Base-by-base conservation (phyloP, 2,113 vertebrate species). In the Oreochromis niloticus region DNA sequence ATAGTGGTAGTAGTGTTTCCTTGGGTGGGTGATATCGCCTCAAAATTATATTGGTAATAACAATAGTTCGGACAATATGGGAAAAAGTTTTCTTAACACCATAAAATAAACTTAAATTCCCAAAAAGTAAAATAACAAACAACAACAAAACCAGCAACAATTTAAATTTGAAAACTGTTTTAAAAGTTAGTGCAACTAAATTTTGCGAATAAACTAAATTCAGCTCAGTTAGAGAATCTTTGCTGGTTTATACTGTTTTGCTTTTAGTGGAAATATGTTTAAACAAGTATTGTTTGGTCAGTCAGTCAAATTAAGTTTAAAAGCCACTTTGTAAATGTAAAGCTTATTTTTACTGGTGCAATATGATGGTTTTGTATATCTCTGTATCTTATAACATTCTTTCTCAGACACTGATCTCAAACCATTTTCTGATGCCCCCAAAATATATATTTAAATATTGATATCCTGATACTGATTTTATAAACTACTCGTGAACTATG, bases 151-250 rank as follows among this genome's bases (percentile, higher is more conserved):
- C 61, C 34, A 0, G 36, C 63, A 71, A 71, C n/a, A 71, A 46
- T 10, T 9, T 4, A 46, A 27, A 73, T 36, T 63, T 43, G 24
- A 41, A 68, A 0, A 71, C 36, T 0, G 4, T 71, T 5, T 41
- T 41, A 71, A 14, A 43, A 14, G 5, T 14, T 43, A 24, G 10
- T 39, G 32, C 61, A 66, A 39, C 22, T 66, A 66, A 8, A 7
- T 66, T 71, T 71, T 71, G 12, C 12, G 3, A 71, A 36, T 2
- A 39, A 22, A 17, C 34, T 39, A n/a, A 39, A 66, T 66, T 19
- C 61, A 66, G 61, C 61, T 66, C 19, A 66, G 61, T 39, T n/a
- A 39, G 7, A 66, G 61, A 39, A 0, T 5, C 7, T 39, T 66
- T 39, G 4, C 34, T 39, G 34, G 17, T 22, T 66, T 66, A 39